Percentiles rank a stretch among this genome's conserved stretches.
Conservation (phyloP, 2,888 invertebrate species). For the Lobophora halterata region DNA sequence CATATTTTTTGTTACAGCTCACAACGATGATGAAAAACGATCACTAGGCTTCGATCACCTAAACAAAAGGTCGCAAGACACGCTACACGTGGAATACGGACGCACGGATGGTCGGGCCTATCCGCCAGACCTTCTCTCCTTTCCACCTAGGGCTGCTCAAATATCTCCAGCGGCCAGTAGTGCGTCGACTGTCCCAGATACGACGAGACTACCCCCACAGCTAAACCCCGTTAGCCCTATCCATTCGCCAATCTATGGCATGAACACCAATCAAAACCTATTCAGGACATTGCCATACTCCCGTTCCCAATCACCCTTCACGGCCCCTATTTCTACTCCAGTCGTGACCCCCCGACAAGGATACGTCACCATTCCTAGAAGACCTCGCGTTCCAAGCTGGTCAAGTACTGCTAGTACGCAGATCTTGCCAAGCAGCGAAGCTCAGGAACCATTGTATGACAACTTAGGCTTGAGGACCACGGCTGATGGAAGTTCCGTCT, state of each 20-base stretch:
- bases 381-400: constrained; percentile 92
- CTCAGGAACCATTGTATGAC: constrained; percentile 91
- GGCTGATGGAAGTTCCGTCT: constrained; percentile 90
- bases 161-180: constrained; percentile 91
- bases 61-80: constrained; percentile 77
- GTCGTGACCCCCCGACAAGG: constrained; percentile 88
- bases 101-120: constrained; percentile 82
- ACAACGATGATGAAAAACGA: constrained; percentile 86
- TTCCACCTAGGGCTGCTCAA: constrained; percentile 85
- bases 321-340: constrained; percentile 82
- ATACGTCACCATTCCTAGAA: constrained; percentile 92
- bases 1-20: constrained; percentile 63
- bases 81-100: constrained; percentile 77
- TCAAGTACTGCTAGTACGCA: constrained; percentile 83
- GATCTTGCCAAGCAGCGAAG: constrained; percentile 73
- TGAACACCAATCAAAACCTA: constrained; percentile 81
- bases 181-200: constrained; percentile 89
- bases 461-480: constrained; percentile 92
- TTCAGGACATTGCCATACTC: constrained; percentile 92
- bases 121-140: constrained; percentile 91
- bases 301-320: constrained; percentile 88
- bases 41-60: constrained; percentile 84
- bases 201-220: constrained; percentile 82
- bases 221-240: constrained; percentile 84
- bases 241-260: constrained; percentile 84